Base-by-base conservation (phyloP, 2,888 invertebrate species). In the Parnassius smintheus region DNA sequence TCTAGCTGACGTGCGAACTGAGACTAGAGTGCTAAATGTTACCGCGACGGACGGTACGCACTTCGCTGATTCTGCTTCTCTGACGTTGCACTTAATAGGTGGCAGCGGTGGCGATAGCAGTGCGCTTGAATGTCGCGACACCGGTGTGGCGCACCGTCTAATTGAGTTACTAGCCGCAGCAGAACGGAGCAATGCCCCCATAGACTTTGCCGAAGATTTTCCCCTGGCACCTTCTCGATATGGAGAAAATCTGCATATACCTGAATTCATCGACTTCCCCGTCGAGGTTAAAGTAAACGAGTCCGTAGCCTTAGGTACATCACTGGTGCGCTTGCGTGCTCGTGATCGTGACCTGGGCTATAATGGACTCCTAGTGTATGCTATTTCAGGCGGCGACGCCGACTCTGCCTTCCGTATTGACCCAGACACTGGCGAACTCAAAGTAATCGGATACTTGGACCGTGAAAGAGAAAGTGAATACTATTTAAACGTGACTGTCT, bases 1-100 rank as follows among this genome's bases (percentile, higher is more conserved):
- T 81, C 91, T 98, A 56, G 89, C 93, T 59, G 96, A 96, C 76
- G 92, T 96, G 44, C 93, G 94, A 59, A 90, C 93, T 3, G 91
- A 93, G 48, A 94, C 95, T 62, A 92, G 96, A 10, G 93, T 94
- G 60, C 82, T 98, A 2, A 97, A 96, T 79, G 95, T 98, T 13
- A 96, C 98, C 0, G 98, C 98, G 0, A 97, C 97, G 0, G 99
- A 99, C 81, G 97, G 98, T 2, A 96, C 96, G 1, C 97, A 98
- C 83, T 97, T 97, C 76, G 96, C 98, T 0, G 98, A 98, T 80
- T 94, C 97, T 12, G 94, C 96, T 67, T 92, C 94, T 12, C 93
- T 98, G 22, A 93, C 94, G 65, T 92, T 98, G 65, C 95, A 96
- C 74, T 89, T 98, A 60, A 94, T 96, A 12, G 95, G 94, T 72